These are phyloP conservation scores for Bradypodion ventrale DNA, from an alignment of 2,797 vertebrate species.

Conservation along the genomic window DNA sequence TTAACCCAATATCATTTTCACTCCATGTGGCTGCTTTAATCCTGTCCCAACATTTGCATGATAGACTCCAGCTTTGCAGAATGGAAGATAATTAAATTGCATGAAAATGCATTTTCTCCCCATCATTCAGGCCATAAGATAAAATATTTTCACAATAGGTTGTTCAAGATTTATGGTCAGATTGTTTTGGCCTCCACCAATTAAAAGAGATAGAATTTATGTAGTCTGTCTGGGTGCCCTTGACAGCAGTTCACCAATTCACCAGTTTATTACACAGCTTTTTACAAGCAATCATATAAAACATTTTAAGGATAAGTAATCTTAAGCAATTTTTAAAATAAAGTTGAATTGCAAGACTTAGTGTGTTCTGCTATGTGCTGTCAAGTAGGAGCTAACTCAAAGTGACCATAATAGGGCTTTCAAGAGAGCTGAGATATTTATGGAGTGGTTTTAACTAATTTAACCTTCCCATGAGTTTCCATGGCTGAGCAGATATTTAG, in stretches of 20 bases:
- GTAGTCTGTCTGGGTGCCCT: constrained; percentile 7
- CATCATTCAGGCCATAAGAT: constrained; percentile 19
- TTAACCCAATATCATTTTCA: neutral
- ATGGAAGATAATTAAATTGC: constrained; percentile 43
- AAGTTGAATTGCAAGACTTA: too few species aligned
- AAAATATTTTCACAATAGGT: constrained; percentile 20
- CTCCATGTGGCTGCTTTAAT: neutral
- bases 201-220: constrained; percentile 12
- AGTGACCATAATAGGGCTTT: too few species aligned
- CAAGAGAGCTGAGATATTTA: too few species aligned
- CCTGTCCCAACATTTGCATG: neutral
- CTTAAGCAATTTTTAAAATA: neutral
- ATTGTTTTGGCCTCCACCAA: constrained; percentile 34
- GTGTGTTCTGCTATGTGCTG: too few species aligned
- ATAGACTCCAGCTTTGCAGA: neutral
- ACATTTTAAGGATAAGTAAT: neutral
- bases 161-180: constrained; percentile 18
- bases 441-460: too few species aligned
- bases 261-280: neutral
- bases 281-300: constrained; percentile 19
- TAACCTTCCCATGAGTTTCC: too few species aligned
- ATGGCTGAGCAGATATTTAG: too few species aligned
- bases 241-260: constrained; percentile 25
- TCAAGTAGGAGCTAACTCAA: too few species aligned
- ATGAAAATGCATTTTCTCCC: constrained; percentile 14